phyloP scores from a whole-genome alignment of 2,797 vertebrate species.

The Enteromius afrohamiltoni region DNA sequence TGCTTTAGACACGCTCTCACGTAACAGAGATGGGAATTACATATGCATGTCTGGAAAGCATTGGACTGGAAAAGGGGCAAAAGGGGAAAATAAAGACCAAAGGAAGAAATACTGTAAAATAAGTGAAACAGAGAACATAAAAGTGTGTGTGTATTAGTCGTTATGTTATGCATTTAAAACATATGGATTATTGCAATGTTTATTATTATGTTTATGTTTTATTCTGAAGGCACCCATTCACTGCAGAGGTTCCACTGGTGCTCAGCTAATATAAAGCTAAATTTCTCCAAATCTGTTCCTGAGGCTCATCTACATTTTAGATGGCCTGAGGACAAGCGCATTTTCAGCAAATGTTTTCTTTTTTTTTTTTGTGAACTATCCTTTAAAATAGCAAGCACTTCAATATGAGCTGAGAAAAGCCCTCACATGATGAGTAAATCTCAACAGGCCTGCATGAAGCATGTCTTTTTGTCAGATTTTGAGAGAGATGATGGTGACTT shows the following conservation, averaged over 20 bases:
- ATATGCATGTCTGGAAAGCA: slow-evolving; percentile 40
- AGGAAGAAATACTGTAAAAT: slow-evolving; percentile 22
- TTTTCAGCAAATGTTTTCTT: not conserved
- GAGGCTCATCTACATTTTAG: not conserved
- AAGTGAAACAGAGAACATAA: slow-evolving; percentile 25
- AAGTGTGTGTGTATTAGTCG: slow-evolving; percentile 2
- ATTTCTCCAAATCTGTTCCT: not conserved
- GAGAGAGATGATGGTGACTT: not conserved
- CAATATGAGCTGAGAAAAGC: not conserved
- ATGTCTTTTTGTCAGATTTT: not conserved
- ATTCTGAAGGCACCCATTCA: not conserved
- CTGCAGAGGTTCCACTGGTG: not conserved
- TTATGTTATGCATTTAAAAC: slow-evolving; percentile 1
- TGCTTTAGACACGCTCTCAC: slow-evolving; percentile 38
- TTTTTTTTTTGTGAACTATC: not conserved
- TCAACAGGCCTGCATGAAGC: not conserved
- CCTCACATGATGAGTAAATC: not conserved
- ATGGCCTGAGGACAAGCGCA: not conserved
- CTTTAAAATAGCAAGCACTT: not conserved
- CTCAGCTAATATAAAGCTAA: not conserved
- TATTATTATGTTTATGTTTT: not conserved
- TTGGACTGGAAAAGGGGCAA: slow-evolving; percentile 8
- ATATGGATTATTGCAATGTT: not conserved
- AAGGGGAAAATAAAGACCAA: slow-evolving; percentile 14
- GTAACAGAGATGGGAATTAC: slow-evolving; percentile 40